Evolutionary conservation across 2,797 vertebrate genomes (phyloP).

Genomic region (Nasua narica): DNA sequence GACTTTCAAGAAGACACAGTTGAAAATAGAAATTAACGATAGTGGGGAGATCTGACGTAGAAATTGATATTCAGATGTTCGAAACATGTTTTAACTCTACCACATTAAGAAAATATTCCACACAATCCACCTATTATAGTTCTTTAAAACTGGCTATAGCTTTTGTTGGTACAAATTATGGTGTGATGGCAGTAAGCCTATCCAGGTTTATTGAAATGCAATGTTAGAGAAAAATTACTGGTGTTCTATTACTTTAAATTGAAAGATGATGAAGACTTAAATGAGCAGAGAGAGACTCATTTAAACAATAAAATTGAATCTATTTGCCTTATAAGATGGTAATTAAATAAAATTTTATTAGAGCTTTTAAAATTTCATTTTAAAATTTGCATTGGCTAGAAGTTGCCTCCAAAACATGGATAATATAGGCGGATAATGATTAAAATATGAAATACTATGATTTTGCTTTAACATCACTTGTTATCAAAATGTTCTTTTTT

Average conservation of each 20-base stretch:
- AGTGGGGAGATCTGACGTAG: background rate
- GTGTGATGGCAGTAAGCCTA: background rate
- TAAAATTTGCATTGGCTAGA: conserved; percentile 48
- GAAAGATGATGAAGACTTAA: conserved; percentile 70
- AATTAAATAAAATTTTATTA: conserved; percentile 59
- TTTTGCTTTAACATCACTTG: background rate
- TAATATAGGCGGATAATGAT: conserved; percentile 46
- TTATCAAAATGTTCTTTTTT: background rate
- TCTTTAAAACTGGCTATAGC: background rate
- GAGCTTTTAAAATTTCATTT: conserved; percentile 62
- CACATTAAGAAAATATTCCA: background rate
- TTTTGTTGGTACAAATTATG: conserved; percentile 11
- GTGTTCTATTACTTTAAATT: conserved; percentile 58
- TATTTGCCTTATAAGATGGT: conserved; percentile 15
- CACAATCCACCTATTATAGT: background rate
- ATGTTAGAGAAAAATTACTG: conserved; percentile 56
- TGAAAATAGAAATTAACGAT: conserved; percentile 29
- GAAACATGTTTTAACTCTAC: background rate
- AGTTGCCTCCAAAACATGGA: background rate
- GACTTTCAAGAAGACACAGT: conserved; percentile 15
- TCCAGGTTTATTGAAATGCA: conserved; percentile 51
- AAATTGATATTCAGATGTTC: conserved; percentile 13
- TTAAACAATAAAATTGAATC: conserved; percentile 58
- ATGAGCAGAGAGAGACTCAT: conserved; percentile 49
- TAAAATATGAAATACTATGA: conserved; percentile 50